phyloP scores from a whole-genome alignment of 2,797 vertebrate species.

The Tachyglossus aculeatus region DNA sequence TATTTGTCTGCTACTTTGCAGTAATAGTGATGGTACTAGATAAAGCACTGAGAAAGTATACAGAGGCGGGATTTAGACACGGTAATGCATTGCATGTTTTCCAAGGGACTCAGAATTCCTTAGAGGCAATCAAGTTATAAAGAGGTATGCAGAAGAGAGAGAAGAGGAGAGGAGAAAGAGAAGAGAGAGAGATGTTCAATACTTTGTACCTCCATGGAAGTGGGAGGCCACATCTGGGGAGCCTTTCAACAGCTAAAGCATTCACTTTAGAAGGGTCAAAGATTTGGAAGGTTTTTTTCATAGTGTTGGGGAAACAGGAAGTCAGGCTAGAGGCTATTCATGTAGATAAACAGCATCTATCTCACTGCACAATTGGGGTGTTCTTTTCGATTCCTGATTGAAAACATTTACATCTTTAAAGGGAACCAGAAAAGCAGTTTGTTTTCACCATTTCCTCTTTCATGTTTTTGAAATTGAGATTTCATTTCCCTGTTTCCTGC shows the following conservation, averaged over 20 bases:
- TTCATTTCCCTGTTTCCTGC: background rate
- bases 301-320: background rate
- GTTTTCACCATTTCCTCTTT: background rate
- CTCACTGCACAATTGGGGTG: background rate
- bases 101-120: too few relatives aligned
- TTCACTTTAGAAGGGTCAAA: background rate
- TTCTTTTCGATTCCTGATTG: background rate
- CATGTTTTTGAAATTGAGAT: constrained; percentile 11
- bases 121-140: too few relatives aligned
- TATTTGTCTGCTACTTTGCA: too few relatives aligned
- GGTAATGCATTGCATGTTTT: too few relatives aligned
- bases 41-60: too few relatives aligned
- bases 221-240: background rate
- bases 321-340: background rate
- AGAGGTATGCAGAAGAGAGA: too few relatives aligned
- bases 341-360: background rate
- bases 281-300: background rate
- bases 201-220: background rate
- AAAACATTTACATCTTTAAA: background rate
- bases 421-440: background rate
- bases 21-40: too few relatives aligned
- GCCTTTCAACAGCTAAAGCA: background rate
- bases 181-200: too few relatives aligned
- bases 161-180: too few relatives aligned
- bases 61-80: too few relatives aligned